Conservation (phyloP, 2,888 invertebrate species). For the Agrypnus murinus region DNA sequence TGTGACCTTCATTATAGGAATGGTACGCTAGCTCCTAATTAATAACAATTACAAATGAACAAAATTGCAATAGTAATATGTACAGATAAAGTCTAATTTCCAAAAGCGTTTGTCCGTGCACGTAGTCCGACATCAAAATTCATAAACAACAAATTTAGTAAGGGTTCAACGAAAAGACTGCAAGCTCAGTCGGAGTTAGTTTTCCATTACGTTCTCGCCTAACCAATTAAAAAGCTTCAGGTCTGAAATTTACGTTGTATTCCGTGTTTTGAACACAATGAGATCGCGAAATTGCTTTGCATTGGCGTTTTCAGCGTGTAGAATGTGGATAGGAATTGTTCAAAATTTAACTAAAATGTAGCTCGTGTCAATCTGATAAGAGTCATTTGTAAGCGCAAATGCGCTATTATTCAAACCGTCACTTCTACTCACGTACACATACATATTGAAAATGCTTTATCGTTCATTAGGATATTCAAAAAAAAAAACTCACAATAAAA, state of each 20-base stretch:
- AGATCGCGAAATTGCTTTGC: neutral
- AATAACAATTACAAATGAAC: constrained; percentile 23
- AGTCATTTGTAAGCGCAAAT: constrained; percentile 18
- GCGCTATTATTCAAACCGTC: neutral
- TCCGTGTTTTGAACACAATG: neutral
- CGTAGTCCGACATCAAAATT: constrained; percentile 11
- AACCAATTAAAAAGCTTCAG: neutral
- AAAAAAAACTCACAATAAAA: too few species aligned
- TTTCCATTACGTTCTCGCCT: neutral
- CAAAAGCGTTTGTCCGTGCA: constrained; percentile 14
- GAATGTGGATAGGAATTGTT: constrained; percentile 9
- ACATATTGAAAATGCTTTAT: constrained; percentile 1
- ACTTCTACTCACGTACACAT: constrained; percentile 1
- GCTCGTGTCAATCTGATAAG: constrained; percentile 30
- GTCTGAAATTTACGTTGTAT: constrained; percentile 6
- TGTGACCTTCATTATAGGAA: constrained; percentile 85
- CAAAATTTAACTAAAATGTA: neutral
- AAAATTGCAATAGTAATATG: neutral
- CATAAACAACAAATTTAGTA: constrained; percentile 18
- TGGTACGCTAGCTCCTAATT: constrained; percentile 83
- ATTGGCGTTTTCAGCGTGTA: neutral
- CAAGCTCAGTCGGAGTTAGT: neutral
- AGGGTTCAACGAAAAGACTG: constrained; percentile 8
- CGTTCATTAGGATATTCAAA: neutral
- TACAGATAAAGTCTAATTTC: constrained; percentile 4